Base-by-base conservation (phyloP, 1,140 invertebrate genomes). In the Meloidogyne exigua region DNA sequence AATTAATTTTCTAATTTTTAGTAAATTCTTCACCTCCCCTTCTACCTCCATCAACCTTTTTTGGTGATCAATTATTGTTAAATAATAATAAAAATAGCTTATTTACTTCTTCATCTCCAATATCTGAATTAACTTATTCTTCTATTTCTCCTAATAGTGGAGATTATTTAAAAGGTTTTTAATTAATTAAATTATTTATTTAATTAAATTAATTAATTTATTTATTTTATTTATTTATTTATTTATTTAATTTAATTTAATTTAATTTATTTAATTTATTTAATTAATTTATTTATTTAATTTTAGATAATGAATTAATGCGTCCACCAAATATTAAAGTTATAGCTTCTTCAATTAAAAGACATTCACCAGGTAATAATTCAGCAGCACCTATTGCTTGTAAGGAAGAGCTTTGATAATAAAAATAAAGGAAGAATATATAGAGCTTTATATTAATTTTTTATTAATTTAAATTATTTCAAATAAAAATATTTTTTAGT, bases 111-210 rank as follows among this genome's bases (percentile, higher is more conserved):
- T 57, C 49, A 7, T 57, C 49, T n/a, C 49, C 49, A n/a, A 57
- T 57, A n/a, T 57, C 49, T 57, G 49, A 57, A 57, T 57, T 57
- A 57, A 57, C 49, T n/a, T 57, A 18, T 57, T 57, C 49, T n/a
- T 57, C 49, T 57, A 57, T 57, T n/a, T 57, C 49, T 57, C 49
- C 49, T 57, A 4, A 4, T 39, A n/a, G 18, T 57, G 9, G 3
- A 9, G 18, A 57, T 57, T 57, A 18, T 57, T 57, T 57, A n/a
- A 57, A n/a, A 57, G 49, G 49, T 57, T n/a, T n/a, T n/a, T n/a
- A 57, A n/a, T n/a, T 57, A n/a, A 3, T 49, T 15, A n/a, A 57
- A 57, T n/a, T 9, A 57, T 15, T n/a, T 57, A n/a, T 15, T 15
- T 44, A 44, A 44, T 15, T 15, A n/a, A n/a, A n/a, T n/a, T n/a